phyloP scores from a whole-genome alignment of 2,888 invertebrate genomes.

The Drepanosiphum platanoidis region DNA sequence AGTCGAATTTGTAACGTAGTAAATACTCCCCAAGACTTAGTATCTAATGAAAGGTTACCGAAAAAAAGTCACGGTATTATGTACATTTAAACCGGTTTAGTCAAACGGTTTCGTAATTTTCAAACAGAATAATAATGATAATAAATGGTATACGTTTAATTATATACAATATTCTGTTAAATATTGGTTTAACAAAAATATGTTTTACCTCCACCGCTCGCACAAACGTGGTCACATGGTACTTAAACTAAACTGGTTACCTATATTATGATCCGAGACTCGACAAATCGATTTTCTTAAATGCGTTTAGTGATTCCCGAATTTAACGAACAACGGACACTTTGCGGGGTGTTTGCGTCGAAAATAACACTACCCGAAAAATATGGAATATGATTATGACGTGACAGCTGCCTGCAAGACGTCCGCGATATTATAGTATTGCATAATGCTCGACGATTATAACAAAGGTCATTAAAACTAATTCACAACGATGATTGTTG shows the following conservation, averaged over 20 bases:
- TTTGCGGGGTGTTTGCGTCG: no score
- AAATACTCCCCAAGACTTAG: not conserved
- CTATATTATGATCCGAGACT: not conserved
- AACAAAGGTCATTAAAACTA: no score
- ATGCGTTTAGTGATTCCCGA: no score
- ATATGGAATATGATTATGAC: no score
- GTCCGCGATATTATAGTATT: no score
- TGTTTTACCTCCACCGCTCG: not conserved
- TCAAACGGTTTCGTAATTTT: conserved; percentile 27
- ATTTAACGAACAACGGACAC: no score
- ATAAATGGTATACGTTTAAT: conserved; percentile 34
- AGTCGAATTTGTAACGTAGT: not conserved
- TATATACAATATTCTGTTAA: conserved; percentile 35
- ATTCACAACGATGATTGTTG: no score
- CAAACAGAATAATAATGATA: conserved; percentile 29
- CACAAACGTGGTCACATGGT: not conserved
- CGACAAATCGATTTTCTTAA: not conserved
- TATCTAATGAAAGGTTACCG: conserved; percentile 21
- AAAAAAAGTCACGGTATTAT: not conserved
- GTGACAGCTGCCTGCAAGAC: no score
- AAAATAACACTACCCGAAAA: not conserved
- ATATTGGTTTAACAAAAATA: conserved; percentile 9
- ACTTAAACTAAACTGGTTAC: conserved; percentile 13
- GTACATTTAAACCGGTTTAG: conserved; percentile 31
- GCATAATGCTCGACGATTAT: no score